These are phyloP conservation scores for Rattus rattus DNA, from an alignment of 2,113 vertebrate species.

Conservation along the genomic window DNA sequence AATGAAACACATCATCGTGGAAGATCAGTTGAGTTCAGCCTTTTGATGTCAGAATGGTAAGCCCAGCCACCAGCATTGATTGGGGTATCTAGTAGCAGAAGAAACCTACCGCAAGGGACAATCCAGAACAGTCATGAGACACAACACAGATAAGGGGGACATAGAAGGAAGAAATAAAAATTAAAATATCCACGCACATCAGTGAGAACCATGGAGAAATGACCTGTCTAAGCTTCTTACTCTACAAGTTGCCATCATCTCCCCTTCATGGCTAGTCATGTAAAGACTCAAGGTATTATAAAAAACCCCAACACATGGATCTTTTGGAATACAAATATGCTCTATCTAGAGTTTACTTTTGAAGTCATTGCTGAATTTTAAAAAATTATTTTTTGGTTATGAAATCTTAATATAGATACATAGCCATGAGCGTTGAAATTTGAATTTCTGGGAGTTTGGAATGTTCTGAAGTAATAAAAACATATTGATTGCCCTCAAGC, in stretches of 20 bases:
- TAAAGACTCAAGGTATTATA: conserved; percentile 3
- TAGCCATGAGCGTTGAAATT: conserved; percentile 27
- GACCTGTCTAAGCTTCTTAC: conserved; percentile 82
- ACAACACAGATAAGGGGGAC: conserved; percentile 99
- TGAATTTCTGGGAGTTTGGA: conserved; percentile 49
- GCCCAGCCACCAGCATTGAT: conserved; percentile 92
- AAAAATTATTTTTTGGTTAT: neutral
- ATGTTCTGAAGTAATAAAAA: conserved; percentile 35
- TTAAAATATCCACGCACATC: conserved; percentile 97
- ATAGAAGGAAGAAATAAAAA: conserved; percentile 99
- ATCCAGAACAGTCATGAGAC: conserved; percentile 99
- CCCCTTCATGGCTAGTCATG: neutral
- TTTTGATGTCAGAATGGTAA: conserved; percentile 90
- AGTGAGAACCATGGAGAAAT: conserved; percentile 92
- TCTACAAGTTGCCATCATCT: neutral
- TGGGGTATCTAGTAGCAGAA: conserved; percentile 94
- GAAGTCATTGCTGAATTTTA: neutral
- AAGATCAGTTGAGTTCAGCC: conserved; percentile 96
- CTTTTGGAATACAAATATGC: neutral
- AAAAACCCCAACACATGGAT: neutral
- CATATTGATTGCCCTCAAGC: neutral
- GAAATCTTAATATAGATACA: neutral
- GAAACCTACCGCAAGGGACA: conserved; percentile 99
- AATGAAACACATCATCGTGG: conserved; percentile 60
- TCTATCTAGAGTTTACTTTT: neutral